Evolutionary conservation across 2,113 vertebrate genomes (phyloP), one percentile per base, ranked within the genome.

Genomic region (Illadopsis cleaveri): DNA sequence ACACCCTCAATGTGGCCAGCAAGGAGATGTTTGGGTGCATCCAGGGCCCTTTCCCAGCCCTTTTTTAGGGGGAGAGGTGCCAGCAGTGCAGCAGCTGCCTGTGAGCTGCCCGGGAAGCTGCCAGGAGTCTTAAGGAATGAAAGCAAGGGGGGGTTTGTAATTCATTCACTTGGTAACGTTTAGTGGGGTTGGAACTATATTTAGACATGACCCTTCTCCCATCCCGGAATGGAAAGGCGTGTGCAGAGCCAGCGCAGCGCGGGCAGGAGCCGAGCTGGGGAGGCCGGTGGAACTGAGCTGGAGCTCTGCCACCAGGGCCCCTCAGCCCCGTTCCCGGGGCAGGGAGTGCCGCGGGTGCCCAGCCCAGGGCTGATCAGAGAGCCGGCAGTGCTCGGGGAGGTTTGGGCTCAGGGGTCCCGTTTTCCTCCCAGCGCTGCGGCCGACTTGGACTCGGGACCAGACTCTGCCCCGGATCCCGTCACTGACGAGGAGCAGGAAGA

Each of bases 151-250:
- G 5, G 13, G 71, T 91, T 93, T 88, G 88, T 69, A 92, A 93
- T 79, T 85, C 79, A 93, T 95, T 94, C 85, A 72, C 95, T 96
- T 90, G 90, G 95, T 96, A 94, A 97, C 90, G 11, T 85, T 84
- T 45, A 90, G 69, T 48, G 78, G 88, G 84, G 62, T 23, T 51
- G 90, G 57, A 76, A 19, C 94, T 97, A 96, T 96, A 95, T 97
- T 96, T 97, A 96, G 96, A 6, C 30, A 20, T 95, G 96, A 95
- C 95, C 90, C 94, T 92, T 88, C 95, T 96, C 94, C 96, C 80
- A 31, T 95, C 96, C 96, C 75, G 21, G 96, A 97, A 96, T 96
- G 95, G 96, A 94, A 97, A 96, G 82, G 90, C 77, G 82, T 60
- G 72, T 0, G 1, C 24, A 3, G 65, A 75, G 89, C 82, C 31